Evolutionary conservation across 2,113 vertebrate species (phyloP).

Genomic region (Myanophis thanlyinensis): DNA sequence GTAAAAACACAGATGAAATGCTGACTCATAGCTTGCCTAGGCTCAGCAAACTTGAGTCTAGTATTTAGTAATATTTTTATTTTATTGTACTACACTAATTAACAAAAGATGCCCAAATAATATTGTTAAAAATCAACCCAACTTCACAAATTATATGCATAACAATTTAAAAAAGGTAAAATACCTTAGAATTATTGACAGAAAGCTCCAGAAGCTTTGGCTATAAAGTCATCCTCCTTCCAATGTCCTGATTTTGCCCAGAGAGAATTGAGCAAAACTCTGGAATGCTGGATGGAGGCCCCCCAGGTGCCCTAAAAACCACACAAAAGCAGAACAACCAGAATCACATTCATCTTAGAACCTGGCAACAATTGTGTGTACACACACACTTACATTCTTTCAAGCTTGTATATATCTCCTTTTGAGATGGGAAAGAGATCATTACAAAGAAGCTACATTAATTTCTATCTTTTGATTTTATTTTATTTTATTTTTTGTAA

Average conservation of each 20-base stretch:
- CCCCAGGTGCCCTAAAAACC: background rate
- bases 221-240: background rate
- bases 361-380: background rate
- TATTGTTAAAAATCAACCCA: background rate
- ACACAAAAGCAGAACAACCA: background rate
- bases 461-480: background rate
- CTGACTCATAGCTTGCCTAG: background rate
- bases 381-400: background rate
- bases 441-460: background rate
- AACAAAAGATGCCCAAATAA: background rate
- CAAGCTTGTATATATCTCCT: background rate
- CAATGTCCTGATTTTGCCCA: background rate
- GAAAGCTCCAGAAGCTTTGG: background rate
- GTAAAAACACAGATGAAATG: background rate
- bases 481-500: background rate
- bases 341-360: background rate
- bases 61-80: background rate
- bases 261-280: background rate
- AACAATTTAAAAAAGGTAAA: background rate
- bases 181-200: background rate
- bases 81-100: background rate
- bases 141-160: background rate
- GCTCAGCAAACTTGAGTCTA: background rate
- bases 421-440: background rate
- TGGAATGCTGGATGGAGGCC: background rate